Evolutionary conservation across 2,888 invertebrate species (phyloP).

Genomic region (Liopterus haemorrhoidalis): DNA sequence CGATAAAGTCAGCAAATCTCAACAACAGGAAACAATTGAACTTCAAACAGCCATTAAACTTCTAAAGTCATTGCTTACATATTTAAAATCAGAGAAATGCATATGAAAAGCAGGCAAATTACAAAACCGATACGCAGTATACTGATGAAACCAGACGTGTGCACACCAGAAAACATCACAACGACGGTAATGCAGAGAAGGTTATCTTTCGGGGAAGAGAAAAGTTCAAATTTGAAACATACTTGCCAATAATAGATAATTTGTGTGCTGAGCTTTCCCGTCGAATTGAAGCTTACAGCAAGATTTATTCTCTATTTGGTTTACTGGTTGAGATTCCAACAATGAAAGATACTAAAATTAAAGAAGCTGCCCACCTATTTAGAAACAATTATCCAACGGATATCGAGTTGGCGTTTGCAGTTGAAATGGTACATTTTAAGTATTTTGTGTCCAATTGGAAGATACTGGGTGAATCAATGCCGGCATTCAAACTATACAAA

Average conservation of each 20-base stretch:
- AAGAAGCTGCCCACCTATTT: constrained; percentile 15
- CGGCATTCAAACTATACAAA: constrained; percentile 12
- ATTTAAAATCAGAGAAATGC: constrained; percentile 3
- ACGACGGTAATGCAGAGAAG: constrained; percentile 16
- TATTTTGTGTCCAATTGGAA: constrained; percentile 15
- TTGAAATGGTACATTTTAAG: constrained; percentile 19
- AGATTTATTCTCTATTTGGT: constrained; percentile 14
- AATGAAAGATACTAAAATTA: constrained; percentile 9
- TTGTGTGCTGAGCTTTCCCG: constrained; percentile 18
- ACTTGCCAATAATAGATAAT: constrained; percentile 15
- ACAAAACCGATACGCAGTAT: constrained; percentile 8
- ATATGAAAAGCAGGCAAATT: constrained; percentile 8
- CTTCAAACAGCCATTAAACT: neutral
- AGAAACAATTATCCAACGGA: constrained; percentile 14
- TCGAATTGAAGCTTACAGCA: constrained; percentile 17
- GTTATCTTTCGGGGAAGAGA: constrained; percentile 13
- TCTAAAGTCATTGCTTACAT: constrained; percentile 1
- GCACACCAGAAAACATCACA: constrained; percentile 16
- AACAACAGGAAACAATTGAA: too few species aligned
- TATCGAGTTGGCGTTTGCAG: constrained; percentile 12
- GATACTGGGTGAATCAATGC: constrained; percentile 14
- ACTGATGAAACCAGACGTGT: constrained; percentile 3
- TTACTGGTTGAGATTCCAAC: constrained; percentile 12
- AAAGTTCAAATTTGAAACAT: constrained; percentile 18
- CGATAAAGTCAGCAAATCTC: too few species aligned